phyloP scores from a whole-genome alignment of 2,888 invertebrate genomes.

The Danaus chrysippus region DNA sequence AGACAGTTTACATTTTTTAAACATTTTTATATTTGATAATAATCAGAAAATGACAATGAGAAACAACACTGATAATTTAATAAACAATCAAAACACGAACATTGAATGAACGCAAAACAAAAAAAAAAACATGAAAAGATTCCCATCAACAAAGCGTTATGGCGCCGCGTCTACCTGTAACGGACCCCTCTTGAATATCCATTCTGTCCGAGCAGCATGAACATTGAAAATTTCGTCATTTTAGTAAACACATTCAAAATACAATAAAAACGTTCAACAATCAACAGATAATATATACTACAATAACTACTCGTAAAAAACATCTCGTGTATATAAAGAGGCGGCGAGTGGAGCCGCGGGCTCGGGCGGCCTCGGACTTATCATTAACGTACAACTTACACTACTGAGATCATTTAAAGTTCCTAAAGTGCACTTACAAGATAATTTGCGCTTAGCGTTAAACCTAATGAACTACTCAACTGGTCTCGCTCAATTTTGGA shows the following conservation, averaged over 20 bases:
- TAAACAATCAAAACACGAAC: slow-evolving; percentile 55
- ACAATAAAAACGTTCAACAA: slow-evolving; percentile 63
- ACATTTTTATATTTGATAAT: slow-evolving; percentile 56
- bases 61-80: slow-evolving; percentile 62
- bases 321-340: slow-evolving; percentile 3
- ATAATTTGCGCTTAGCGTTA: slow-evolving; percentile 28
- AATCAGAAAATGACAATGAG: slow-evolving; percentile 61
- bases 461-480: slow-evolving; percentile 14
- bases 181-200: slow-evolving; percentile 70
- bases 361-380: slow-evolving; percentile 49
- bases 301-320: slow-evolving; percentile 49
- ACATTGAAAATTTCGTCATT: slow-evolving; percentile 45
- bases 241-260: slow-evolving; percentile 57
- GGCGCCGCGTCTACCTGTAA: slow-evolving; percentile 61
- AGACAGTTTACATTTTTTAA: slow-evolving; percentile 51
- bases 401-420: slow-evolving; percentile 44
- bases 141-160: slow-evolving; percentile 32
- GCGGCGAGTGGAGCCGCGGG: neutral
- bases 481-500: slow-evolving; percentile 8
- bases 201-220: slow-evolving; percentile 71
- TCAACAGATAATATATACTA: slow-evolving; percentile 57
- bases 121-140: slow-evolving; percentile 31
- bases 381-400: slow-evolving; percentile 40
- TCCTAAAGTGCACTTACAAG: slow-evolving; percentile 26
- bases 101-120: slow-evolving; percentile 37